Conservation (phyloP, 1,140 invertebrate genomes). For the Aphis craccivora region DNA sequence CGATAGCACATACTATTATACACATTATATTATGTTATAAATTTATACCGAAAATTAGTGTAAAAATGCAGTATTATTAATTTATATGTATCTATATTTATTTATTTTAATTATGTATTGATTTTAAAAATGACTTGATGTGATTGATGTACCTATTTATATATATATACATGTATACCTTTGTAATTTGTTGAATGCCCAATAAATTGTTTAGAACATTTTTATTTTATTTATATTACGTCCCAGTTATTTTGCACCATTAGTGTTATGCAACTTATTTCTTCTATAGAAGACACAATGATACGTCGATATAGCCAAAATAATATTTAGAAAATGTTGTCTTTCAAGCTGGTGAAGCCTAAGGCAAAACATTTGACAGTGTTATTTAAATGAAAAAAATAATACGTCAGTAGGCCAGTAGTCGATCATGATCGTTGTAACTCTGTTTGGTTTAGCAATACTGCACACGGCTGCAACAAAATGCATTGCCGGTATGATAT, state of each 20-base stretch:
- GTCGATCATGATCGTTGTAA: constrained; percentile 51
- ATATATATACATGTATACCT: neutral
- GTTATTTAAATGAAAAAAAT: constrained; percentile 18
- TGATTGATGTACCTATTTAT: constrained; percentile 38
- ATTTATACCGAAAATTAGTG: constrained; percentile 7
- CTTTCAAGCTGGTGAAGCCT: neutral
- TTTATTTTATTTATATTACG: constrained; percentile 25
- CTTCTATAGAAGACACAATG: neutral
- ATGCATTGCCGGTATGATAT: constrained; percentile 26
- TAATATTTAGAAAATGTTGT: neutral
- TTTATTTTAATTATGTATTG: constrained; percentile 41
- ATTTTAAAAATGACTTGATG: constrained; percentile 39
- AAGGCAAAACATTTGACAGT: neutral
- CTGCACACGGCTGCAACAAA: constrained; percentile 18
- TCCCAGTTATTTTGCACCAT: constrained; percentile 34
- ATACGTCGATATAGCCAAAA: neutral
- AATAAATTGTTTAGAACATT: constrained; percentile 54
- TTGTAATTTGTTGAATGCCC: constrained; percentile 27
- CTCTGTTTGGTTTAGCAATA: constrained; percentile 35
- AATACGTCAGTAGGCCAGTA: constrained; percentile 6
- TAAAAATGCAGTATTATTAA: constrained; percentile 56
- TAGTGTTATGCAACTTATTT: neutral
- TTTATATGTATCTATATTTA: constrained; percentile 29
- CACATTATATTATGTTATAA: neutral
- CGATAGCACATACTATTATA: neutral